These are phyloP conservation scores for Smithornis capensis DNA, from an alignment of 2,113 vertebrate species.

Conservation along the genomic window DNA sequence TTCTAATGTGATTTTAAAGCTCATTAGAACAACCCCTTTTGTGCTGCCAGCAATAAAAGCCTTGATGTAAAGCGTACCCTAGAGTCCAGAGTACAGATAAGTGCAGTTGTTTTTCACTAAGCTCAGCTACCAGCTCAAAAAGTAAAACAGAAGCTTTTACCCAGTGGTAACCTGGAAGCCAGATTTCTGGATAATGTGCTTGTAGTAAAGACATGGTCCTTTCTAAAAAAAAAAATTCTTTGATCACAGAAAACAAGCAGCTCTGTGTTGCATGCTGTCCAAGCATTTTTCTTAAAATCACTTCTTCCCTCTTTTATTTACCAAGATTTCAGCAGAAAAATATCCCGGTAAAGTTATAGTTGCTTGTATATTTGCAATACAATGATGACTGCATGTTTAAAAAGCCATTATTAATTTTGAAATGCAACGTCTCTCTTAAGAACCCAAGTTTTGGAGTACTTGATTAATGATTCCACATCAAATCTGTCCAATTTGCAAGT, in stretches of 20 bases:
- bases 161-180: not conserved
- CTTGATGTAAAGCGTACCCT: slow-evolving; percentile 25
- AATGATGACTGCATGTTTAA: not conserved
- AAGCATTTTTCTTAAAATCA: not conserved
- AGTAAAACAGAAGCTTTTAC: not conserved
- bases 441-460: not conserved
- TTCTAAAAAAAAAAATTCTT: not conserved
- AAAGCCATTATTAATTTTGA: not conserved
- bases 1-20: slow-evolving; percentile 37
- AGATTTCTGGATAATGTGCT: not conserved
- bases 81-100: not conserved
- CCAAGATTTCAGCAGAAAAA: not conserved
- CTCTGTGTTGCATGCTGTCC: not conserved
- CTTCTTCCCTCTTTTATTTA: not conserved
- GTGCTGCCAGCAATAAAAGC: slow-evolving; percentile 9
- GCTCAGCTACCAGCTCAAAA: not conserved
- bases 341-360: fast-evolving
- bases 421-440: not conserved
- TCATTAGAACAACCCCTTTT: slow-evolving; percentile 25
- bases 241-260: not conserved
- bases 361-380: not conserved
- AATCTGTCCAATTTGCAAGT: not conserved
- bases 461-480: not conserved
- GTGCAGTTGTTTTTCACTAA: not conserved
- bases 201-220: not conserved